These are phyloP conservation scores for Grantiella picta DNA, from an alignment of 2,113 vertebrate genomes.

Conservation along the genomic window DNA sequence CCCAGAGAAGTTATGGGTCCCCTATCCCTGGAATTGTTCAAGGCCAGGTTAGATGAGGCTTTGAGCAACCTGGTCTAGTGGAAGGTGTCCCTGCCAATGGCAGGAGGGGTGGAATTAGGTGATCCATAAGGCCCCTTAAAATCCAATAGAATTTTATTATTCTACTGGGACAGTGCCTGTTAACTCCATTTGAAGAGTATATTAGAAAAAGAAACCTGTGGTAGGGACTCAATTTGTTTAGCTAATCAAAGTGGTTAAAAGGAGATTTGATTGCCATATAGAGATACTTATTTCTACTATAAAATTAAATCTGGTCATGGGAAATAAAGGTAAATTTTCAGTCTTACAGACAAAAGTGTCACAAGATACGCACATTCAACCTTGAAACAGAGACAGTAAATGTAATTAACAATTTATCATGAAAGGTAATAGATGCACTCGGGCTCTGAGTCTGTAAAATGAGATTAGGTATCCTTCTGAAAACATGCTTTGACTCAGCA, in stretches of 20 bases:
- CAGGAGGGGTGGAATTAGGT: background rate
- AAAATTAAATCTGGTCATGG: background rate
- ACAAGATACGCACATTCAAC: background rate
- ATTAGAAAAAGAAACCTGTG: background rate
- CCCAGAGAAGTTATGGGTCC: background rate
- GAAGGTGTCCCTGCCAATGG: background rate
- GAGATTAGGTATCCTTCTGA: conserved; percentile 24
- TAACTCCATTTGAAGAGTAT: background rate
- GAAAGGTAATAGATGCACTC: background rate
- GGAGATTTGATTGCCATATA: background rate
- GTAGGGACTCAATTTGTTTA: background rate
- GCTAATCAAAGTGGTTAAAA: background rate
- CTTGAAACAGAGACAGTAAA: conserved; percentile 33
- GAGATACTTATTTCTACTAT: background rate
- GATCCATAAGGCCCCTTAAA: background rate
- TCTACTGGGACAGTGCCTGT: background rate
- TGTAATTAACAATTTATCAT: conserved; percentile 40
- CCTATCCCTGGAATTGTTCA: background rate
- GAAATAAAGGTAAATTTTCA: background rate
- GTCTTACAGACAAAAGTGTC: background rate
- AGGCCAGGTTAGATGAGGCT: background rate
- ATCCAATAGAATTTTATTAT: background rate
- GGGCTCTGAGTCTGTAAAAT: conserved; percentile 7
- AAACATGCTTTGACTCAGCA: conserved; percentile 17
- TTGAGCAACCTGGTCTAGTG: background rate